Evolutionary conservation across 2,113 vertebrate species (phyloP).

Genomic region (Apteryx owenii): DNA sequence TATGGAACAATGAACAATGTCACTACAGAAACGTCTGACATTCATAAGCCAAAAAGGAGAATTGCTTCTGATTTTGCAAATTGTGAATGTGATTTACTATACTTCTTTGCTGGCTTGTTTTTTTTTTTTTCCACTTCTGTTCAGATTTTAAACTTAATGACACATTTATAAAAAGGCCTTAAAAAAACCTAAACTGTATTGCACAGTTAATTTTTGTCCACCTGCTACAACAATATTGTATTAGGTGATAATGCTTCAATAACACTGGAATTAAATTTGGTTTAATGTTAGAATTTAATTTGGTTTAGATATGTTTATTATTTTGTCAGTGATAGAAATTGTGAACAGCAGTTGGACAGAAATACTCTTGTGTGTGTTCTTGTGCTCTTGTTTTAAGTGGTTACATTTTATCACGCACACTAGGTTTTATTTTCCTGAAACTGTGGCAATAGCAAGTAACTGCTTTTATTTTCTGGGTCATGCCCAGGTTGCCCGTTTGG

Average conservation of each 20-base stretch:
- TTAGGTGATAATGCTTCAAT: neutral
- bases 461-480: neutral
- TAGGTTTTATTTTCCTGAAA: neutral
- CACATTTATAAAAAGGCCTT: neutral
- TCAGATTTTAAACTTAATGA: neutral
- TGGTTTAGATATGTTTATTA: neutral
- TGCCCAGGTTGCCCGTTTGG: neutral
- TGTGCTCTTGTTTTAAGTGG: neutral
- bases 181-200: neutral
- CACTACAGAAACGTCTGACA: neutral
- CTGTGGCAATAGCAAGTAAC: neutral
- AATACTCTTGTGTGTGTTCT: neutral
- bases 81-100: neutral
- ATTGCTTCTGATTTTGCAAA: neutral
- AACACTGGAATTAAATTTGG: neutral
- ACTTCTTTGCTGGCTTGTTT: neutral
- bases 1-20: neutral
- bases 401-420: neutral
- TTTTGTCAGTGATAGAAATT: neutral
- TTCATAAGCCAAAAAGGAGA: neutral
- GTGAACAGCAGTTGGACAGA: neutral
- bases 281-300: neutral
- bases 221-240: neutral
- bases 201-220: neutral
- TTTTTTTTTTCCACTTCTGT: rapidly evolving